Percentiles rank a stretch among this genome's conserved stretches.
phyloP scores from a whole-genome alignment of 1,140 invertebrate species.

The Magallana gigas region DNA sequence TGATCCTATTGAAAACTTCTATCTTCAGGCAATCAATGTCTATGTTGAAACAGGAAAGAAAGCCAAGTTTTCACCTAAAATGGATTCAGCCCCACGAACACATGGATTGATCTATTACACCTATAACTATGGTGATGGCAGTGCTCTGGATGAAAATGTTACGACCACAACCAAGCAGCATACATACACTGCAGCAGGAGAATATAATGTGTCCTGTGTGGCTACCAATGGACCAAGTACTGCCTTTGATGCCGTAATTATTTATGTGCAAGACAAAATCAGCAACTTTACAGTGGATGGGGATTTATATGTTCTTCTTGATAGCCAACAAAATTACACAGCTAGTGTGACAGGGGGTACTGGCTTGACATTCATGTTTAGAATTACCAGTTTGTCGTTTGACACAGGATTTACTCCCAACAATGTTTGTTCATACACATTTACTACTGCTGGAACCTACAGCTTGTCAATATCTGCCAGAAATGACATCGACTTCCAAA shows the following conservation, averaged over 20 bases:
- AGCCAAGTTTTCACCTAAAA: conserved; percentile 43
- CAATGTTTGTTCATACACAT: conserved; percentile 19
- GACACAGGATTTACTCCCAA: conserved; percentile 30
- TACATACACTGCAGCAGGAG: conserved; percentile 33
- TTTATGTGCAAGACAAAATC: conserved; percentile 47
- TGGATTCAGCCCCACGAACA: conserved; percentile 25
- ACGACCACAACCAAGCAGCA: conserved; percentile 14
- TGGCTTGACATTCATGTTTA: conserved; percentile 43
- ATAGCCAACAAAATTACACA: conserved; percentile 18
- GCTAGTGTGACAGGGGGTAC: conserved; percentile 46
- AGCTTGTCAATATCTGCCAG: conserved; percentile 47
- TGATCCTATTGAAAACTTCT: conserved; percentile 41
- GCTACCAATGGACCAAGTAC: conserved; percentile 43
- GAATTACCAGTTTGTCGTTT: background rate
- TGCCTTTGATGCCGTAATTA: background rate
- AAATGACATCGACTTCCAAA: conserved; percentile 42
- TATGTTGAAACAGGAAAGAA: conserved; percentile 21
- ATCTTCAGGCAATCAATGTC: background rate
- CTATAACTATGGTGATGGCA: conserved; percentile 54
- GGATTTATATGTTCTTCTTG: conserved; percentile 3
- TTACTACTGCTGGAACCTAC: conserved; percentile 37
- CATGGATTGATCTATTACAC: conserved; percentile 48
- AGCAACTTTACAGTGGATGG: conserved; percentile 42
- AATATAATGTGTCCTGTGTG: conserved; percentile 36
- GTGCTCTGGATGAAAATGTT: conserved; percentile 12